These are phyloP conservation scores for Trichomalopsis sarcophagae DNA, from an alignment of 1,140 invertebrate genomes.

Conservation along the genomic window DNA sequence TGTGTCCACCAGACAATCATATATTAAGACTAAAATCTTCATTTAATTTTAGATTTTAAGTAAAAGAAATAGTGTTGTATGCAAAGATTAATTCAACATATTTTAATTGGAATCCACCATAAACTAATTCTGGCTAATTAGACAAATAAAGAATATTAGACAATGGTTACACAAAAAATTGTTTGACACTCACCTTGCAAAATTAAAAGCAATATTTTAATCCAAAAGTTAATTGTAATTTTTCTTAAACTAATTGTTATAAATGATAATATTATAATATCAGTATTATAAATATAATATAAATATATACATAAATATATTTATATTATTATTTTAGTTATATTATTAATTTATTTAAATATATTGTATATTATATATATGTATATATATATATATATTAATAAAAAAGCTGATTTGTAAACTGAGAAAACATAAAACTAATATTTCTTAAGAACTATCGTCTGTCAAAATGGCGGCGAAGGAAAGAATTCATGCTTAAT, in stretches of 20 bases:
- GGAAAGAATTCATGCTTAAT: slow-evolving; percentile 82
- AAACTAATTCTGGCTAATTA: not conserved
- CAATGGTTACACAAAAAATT: not conserved
- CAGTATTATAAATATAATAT: not conserved
- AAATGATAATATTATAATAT: slow-evolving; percentile 16
- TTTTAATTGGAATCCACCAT: not conserved
- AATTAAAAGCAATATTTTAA: not conserved
- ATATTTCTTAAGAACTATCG: slow-evolving; percentile 81
- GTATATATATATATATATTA: slow-evolving; percentile 68
- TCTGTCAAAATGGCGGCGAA: slow-evolving; percentile 88
- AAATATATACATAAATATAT: not conserved
- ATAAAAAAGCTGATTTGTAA: slow-evolving; percentile 78
- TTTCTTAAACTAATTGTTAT: not conserved
- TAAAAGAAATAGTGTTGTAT: too few species aligned
- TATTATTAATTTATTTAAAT: slow-evolving; percentile 78
- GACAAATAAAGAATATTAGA: not conserved
- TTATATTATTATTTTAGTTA: slow-evolving; percentile 13
- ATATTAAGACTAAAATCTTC: too few species aligned
- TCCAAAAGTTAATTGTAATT: not conserved
- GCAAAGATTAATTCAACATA: too few species aligned
- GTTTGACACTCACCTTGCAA: not conserved
- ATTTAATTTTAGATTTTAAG: too few species aligned
- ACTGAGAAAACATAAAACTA: slow-evolving; percentile 82
- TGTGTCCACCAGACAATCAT: too few species aligned
- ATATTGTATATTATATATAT: not conserved